Conservation (phyloP, 2,888 invertebrate genomes). For the Deilephila porcellus region DNA sequence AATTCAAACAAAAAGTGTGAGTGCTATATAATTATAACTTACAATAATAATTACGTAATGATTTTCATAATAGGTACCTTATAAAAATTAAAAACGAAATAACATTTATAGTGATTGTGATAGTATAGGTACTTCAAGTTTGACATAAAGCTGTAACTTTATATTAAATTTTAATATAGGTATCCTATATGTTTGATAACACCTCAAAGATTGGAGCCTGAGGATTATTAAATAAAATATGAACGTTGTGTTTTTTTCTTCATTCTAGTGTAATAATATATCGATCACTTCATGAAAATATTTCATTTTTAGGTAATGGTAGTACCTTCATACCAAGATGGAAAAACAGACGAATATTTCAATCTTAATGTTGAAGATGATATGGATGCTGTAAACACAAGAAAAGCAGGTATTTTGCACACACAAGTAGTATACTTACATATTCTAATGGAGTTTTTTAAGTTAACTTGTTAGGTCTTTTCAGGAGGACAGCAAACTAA, state of each 20-base stretch:
- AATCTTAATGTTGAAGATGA: constrained; percentile 72
- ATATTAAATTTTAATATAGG: too few relatives aligned
- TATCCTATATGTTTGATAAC: too few relatives aligned
- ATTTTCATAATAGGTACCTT: too few relatives aligned
- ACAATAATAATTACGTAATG: too few relatives aligned
- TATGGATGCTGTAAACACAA: constrained; percentile 79
- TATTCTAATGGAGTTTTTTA: background rate
- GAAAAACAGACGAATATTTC: constrained; percentile 88
- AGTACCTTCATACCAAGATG: constrained; percentile 94
- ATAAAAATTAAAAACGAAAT: too few relatives aligned
- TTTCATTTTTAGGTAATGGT: constrained; percentile 89
- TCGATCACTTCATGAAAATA: background rate
- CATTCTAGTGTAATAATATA: background rate
- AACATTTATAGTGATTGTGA: too few relatives aligned
- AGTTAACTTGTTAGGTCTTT: constrained; percentile 17
- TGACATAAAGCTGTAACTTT: too few relatives aligned
- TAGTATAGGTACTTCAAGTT: too few relatives aligned
- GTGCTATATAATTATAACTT: constrained; percentile 42
- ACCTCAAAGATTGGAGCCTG: too few relatives aligned
- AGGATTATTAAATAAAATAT: too few relatives aligned
- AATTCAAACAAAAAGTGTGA: constrained; percentile 96
- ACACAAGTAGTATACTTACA: background rate
- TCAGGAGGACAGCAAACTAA: constrained; percentile 75
- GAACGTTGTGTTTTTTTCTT: background rate
- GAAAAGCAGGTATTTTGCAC: constrained; percentile 85